These are phyloP conservation scores for Drosophila pseudoobscura DNA, from an alignment of 1,140 invertebrate species.

Conservation along the genomic window DNA sequence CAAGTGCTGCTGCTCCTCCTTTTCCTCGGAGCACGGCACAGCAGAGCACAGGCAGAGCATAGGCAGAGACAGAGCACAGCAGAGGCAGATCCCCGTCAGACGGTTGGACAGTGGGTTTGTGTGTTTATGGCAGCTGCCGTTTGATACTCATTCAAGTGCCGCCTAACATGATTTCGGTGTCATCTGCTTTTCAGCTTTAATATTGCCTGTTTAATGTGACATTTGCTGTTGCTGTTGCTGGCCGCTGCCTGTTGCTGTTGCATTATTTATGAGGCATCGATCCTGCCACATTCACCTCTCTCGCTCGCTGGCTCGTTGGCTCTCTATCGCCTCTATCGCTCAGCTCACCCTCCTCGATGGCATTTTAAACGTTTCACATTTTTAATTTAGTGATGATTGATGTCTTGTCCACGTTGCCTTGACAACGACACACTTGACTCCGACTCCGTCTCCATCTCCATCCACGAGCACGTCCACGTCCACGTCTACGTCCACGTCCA, in stretches of 20 bases:
- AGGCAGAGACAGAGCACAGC: not conserved
- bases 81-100: slow-evolving; percentile 18
- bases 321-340: not conserved
- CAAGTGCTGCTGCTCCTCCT: not conserved
- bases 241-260: slow-evolving; percentile 41
- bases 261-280: slow-evolving; percentile 73
- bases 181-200: slow-evolving; percentile 82
- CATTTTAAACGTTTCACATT: slow-evolving; percentile 77
- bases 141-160: slow-evolving; percentile 82
- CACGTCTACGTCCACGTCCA: not conserved
- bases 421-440: slow-evolving; percentile 74
- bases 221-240: slow-evolving; percentile 51
- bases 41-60: not conserved
- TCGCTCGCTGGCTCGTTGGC: slow-evolving; percentile 1
- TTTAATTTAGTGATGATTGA: slow-evolving; percentile 82
- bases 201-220: slow-evolving; percentile 81
- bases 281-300: slow-evolving; percentile 56
- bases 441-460: slow-evolving; percentile 12
- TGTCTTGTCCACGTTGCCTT: slow-evolving; percentile 74
- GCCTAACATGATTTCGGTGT: slow-evolving; percentile 81
- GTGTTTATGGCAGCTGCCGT: slow-evolving; percentile 81
- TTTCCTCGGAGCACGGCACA: not conserved
- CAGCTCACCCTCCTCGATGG: slow-evolving; percentile 38
- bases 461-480: not conserved
- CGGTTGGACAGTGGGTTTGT: slow-evolving; percentile 65